Conservation (phyloP, 2,797 vertebrate species). For the Serranus cabrilla region DNA sequence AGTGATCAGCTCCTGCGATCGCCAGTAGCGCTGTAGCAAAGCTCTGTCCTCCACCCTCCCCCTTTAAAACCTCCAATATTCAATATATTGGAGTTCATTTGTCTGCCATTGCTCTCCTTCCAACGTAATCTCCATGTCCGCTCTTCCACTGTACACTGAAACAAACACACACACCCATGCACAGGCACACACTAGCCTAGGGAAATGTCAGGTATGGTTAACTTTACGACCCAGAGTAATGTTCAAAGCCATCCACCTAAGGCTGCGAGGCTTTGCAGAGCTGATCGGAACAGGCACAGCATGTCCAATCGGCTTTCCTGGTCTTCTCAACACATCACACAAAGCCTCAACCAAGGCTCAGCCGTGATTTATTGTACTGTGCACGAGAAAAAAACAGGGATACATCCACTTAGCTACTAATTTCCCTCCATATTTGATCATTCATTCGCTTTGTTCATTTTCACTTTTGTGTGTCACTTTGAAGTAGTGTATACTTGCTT, state of each 20-base stretch:
- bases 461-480: neutral
- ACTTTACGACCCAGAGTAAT: constrained; percentile 72
- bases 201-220: constrained; percentile 80
- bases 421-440: neutral
- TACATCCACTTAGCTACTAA: constrained; percentile 7
- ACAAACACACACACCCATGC: constrained; percentile 26
- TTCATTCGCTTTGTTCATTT: constrained; percentile 19
- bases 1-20: too few species aligned
- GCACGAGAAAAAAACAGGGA: constrained; percentile 4
- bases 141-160: constrained; percentile 9
- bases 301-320: constrained; percentile 66
- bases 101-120: constrained; percentile 21
- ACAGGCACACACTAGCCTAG: constrained; percentile 40
- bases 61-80: too few species aligned
- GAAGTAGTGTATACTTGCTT: neutral
- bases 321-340: constrained; percentile 49
- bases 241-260: constrained; percentile 68
- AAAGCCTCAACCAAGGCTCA: constrained; percentile 36
- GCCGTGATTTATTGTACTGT: constrained; percentile 33
- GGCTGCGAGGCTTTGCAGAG: constrained; percentile 58
- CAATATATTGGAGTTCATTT: constrained; percentile 12
- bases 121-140: constrained; percentile 43
- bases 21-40: too few species aligned
- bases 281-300: constrained; percentile 72
- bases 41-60: too few species aligned